Conservation (phyloP, 1,140 invertebrate species). For the Aplysia californica region DNA sequence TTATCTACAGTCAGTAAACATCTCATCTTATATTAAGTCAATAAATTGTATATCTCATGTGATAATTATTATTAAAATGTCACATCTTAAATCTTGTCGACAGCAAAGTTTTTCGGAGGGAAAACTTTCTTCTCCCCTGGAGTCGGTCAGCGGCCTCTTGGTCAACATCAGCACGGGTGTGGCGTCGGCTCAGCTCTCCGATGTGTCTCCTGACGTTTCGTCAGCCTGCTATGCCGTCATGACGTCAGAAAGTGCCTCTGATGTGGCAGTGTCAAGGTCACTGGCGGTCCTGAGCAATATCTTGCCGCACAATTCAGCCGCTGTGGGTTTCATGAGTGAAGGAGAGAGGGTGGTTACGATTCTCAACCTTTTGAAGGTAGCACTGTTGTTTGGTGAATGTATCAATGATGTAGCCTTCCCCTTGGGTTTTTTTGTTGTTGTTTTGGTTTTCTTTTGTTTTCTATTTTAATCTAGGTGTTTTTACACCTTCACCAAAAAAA, state of each 20-base stretch:
- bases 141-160: conserved; percentile 37
- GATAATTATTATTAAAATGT: no score
- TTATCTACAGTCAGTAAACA: no score
- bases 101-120: no score
- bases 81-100: no score
- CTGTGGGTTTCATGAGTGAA: conserved; percentile 43
- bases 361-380: conserved; percentile 43
- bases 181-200: conserved; percentile 31
- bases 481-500: no score
- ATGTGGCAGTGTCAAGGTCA: conserved; percentile 25
- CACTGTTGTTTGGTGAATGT: no score
- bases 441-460: no score
- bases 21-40: no score
- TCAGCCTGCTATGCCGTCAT: conserved; percentile 4
- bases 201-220: conserved; percentile 24
- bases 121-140: conserved; percentile 8
- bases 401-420: no score
- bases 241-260: background rate
- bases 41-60: no score
- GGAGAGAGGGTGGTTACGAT: conserved; percentile 34
- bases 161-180: conserved; percentile 42
- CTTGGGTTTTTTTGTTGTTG: no score
- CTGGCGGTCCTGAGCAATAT: conserved; percentile 46
- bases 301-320: conserved; percentile 40
- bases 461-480: no score